Evolutionary conservation across 2,888 invertebrate species (phyloP), one percentile per base, ranked within the genome.

Genomic region (Macrophya alboannulata): DNA sequence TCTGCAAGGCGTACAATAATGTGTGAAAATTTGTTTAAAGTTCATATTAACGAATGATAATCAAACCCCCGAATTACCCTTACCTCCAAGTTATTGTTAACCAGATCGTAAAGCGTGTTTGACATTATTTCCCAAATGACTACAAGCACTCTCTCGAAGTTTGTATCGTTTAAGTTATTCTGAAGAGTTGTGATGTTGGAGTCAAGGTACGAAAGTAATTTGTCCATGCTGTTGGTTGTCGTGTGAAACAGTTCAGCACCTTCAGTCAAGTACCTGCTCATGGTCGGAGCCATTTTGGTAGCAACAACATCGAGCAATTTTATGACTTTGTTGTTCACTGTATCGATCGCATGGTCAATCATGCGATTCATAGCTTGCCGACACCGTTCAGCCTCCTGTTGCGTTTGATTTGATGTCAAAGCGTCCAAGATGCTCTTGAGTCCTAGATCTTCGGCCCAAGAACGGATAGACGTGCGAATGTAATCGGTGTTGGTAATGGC

Each of bases 401-500:
- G 96, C 65, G 97, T 97, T 87, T 96, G 95, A 84, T 95, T 95
- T 88, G 98, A 97, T 12, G 96, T 96, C 88, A 98, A 94, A 89
- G 95, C 95, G 87, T 95, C 95, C 72, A 98, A 95, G 62, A 98
- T 96, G 15, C 95, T 95, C 81, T 97, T 96, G 93, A 97, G 96
- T 17, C 97, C 97, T 45, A 99, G 94, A 92, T 98, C 98, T 84
- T 96, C 96, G 0, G 98, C 97, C 91, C 99, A 97, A 0, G 98
- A 97, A 86, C 96, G 95, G 88, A 99, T 95, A 31, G 97, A 97
- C 92, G 98, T 97, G 4, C 98, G 95, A 40, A 99, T 98, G 92
- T 99, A 98, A 93, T 99, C 99, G 88, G 99, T 98, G 91, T 99
- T 99, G 94, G 99, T 99, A 87, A 99, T 98, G 5, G 99, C 98